phyloP scores from a whole-genome alignment of 1,140 invertebrate genomes.

The Drosophila busckii region DNA sequence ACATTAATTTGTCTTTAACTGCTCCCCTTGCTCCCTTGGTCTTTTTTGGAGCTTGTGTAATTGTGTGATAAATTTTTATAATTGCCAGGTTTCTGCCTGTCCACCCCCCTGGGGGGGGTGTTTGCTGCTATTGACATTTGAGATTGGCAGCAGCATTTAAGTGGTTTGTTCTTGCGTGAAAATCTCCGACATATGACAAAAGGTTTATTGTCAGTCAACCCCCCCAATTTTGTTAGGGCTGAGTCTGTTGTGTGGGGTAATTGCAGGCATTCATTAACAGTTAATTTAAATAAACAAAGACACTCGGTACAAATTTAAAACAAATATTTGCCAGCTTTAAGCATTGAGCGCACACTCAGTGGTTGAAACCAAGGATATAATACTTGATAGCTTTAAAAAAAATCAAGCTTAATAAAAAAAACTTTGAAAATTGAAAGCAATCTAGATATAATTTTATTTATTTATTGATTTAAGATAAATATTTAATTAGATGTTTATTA shows the following conservation, averaged over 20 bases:
- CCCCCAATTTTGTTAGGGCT: neutral
- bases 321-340: too few species aligned
- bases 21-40: constrained; percentile 19
- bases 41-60: constrained; percentile 1
- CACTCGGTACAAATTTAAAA: constrained; percentile 4
- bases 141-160: constrained; percentile 45
- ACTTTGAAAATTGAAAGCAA: too few species aligned
- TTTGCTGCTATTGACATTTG: constrained; percentile 69
- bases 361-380: too few species aligned
- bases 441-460: too few species aligned
- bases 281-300: constrained; percentile 3
- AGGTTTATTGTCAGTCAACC: constrained; percentile 48
- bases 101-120: neutral
- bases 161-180: constrained; percentile 66
- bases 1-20: constrained; percentile 76
- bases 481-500: too few species aligned
- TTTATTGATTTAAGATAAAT: too few species aligned
- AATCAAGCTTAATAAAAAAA: too few species aligned
- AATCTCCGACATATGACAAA: constrained; percentile 58
- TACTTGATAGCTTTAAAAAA: too few species aligned
- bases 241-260: neutral
- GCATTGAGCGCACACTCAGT: too few species aligned
- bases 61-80: constrained; percentile 50
- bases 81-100: constrained; percentile 51
- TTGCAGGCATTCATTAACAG: neutral